A percentile compares a stretch with the other conserved stretches of the same genome.
Evolutionary conservation across 2,888 invertebrate species (phyloP).

Genomic region (Chrysomela aeneicollis): DNA sequence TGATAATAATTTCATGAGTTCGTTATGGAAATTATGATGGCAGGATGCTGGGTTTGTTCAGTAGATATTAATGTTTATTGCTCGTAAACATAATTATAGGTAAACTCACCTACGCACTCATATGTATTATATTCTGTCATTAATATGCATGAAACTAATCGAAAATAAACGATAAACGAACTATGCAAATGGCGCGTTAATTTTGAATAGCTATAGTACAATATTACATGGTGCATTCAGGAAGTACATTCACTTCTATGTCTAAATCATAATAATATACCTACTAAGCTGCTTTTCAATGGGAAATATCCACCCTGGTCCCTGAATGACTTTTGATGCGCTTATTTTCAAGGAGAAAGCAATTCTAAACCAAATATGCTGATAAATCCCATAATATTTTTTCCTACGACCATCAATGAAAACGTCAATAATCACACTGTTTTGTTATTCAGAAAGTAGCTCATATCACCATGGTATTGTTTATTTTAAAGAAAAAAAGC

Average conservation of each 20-base stretch:
- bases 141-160: constrained; percentile 2
- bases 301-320: no score
- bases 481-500: no score
- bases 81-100: constrained; percentile 4
- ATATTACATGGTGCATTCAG: background rate
- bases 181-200: constrained; percentile 2
- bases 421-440: no score
- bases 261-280: no score
- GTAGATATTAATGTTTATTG: constrained; percentile 1
- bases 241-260: background rate
- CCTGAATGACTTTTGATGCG: no score
- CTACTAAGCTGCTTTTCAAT: no score
- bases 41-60: constrained; percentile 1
- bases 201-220: background rate
- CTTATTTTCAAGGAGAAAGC: no score
- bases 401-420: no score
- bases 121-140: background rate
- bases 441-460: no score
- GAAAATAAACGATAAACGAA: constrained; percentile 1
- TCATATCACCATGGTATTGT: no score
- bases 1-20: constrained; percentile 3
- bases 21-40: background rate
- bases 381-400: no score
- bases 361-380: no score
- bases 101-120: background rate